Evolutionary conservation across 2,888 invertebrate species (phyloP), one percentile per base, ranked within the genome.

Genomic region (Drosophila incognita): DNA sequence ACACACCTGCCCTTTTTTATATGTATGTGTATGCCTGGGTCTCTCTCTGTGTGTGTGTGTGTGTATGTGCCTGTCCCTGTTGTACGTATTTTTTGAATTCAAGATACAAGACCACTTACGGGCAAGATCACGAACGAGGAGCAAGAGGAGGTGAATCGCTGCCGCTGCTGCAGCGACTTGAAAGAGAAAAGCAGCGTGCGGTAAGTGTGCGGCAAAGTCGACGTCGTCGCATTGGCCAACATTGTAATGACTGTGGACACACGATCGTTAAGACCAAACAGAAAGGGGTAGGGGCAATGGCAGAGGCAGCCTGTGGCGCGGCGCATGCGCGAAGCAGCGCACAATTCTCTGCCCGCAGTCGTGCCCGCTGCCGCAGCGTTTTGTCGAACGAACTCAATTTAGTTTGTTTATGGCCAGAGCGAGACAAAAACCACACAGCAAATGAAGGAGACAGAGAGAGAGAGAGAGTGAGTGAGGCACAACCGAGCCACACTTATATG

Each of bases 1-100:
- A 93, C 93, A 93, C 93, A 93, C 93, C 93, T 93, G 93, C 93
- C 93, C 92, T 92, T 92, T 92, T 93, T 90, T 79, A 81, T 81
- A 82, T 85, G 85, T 76, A 58, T 60, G 46, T 71, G 61, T 73
- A 27, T 64, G 57, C 59, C 46, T 61, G 29, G 24, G 33, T 60
- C 29, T 61, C 21, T 46, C 7, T 46, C 8, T 21, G n/a, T 69
- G 38, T 57, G 65, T 61, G 42, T 61, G 42, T 58, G 35, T 66
- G 46, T 35, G 54, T 27, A 27, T 78, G 62, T 75, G 51, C 62
- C 70, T 77, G 73, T 79, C 71, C 80, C 80, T 80, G 80, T 70
- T 80, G 54, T 80, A 70, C 51, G 77, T 71, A 78, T 80, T 76
- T 84, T 82, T 75, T 89, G 87, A 83, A 91, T 90, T 90, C 84